phyloP scores from a whole-genome alignment of 2,113 vertebrate species.

The Ptilorrhoa leucosticta region DNA sequence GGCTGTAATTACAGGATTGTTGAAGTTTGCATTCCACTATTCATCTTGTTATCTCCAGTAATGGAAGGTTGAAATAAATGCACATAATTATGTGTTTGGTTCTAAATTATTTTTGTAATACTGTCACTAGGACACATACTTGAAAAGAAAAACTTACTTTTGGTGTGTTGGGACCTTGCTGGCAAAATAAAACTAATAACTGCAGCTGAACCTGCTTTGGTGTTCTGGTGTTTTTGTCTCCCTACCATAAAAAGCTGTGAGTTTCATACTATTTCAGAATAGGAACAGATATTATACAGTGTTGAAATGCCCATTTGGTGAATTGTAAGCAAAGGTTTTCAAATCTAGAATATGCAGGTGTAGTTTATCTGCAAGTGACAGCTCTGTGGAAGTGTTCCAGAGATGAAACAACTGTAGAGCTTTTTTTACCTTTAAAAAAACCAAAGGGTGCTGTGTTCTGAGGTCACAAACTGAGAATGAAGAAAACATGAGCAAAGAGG shows the following conservation, averaged over 20 bases:
- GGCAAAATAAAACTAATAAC: constrained; percentile 40
- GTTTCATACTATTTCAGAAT: neutral
- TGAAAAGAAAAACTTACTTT: constrained; percentile 60
- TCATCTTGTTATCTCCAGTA: constrained; percentile 78
- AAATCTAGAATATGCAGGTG: neutral
- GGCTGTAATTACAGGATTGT: constrained; percentile 78
- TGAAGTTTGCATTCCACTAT: constrained; percentile 76
- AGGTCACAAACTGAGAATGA: neutral
- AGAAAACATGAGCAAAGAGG: neutral
- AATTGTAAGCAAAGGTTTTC: neutral
- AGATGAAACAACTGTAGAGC: neutral
- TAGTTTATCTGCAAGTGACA: neutral
- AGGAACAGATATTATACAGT: neutral
- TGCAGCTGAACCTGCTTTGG: neutral
- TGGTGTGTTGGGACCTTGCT: neutral
- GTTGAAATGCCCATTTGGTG: neutral
- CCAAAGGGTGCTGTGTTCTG: neutral
- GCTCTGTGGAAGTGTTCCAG: neutral
- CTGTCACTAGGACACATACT: constrained; percentile 61
- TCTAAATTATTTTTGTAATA: constrained; percentile 74
- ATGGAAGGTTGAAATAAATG: constrained; percentile 76
- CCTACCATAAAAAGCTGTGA: neutral
- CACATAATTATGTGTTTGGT: constrained; percentile 72
- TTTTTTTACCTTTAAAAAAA: neutral
- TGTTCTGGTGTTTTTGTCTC: neutral